These are phyloP conservation scores for Thera britannica DNA, from an alignment of 2,888 invertebrate genomes.

Conservation along the genomic window DNA sequence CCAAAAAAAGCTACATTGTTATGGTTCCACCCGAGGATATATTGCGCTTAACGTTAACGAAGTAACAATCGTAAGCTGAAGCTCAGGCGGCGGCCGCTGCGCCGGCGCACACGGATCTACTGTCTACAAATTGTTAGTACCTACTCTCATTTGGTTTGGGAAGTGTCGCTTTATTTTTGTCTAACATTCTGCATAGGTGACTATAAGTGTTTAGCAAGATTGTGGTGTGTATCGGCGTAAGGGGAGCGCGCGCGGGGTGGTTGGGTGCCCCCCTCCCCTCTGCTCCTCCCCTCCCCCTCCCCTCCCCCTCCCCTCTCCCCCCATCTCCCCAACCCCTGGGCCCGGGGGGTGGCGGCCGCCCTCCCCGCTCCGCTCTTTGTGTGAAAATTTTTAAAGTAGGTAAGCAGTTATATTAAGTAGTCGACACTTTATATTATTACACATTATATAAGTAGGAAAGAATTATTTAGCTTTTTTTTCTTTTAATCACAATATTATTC, in stretches of 20 bases:
- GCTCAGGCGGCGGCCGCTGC: constrained; percentile 25
- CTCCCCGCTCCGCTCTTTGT: constrained; percentile 71
- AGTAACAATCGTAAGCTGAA: constrained; percentile 74
- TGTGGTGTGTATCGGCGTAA: constrained; percentile 66
- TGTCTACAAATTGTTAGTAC: constrained; percentile 68
- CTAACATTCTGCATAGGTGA: constrained; percentile 75
- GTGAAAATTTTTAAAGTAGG: constrained; percentile 80
- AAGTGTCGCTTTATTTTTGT: constrained; percentile 75
- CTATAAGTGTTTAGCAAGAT: constrained; percentile 70
- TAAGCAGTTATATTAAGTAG: constrained; percentile 83
- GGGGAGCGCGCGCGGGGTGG: constrained; percentile 45
- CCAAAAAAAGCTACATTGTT: constrained; percentile 83
- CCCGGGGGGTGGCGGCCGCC: constrained; percentile 31
- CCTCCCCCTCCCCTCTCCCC: constrained; percentile 55
- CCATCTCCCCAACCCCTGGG: constrained; percentile 39
- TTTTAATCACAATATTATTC: constrained; percentile 84
- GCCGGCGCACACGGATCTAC: constrained; percentile 44
- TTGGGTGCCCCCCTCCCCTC: constrained; percentile 20
- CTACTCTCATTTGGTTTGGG: constrained; percentile 70
- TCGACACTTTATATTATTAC: constrained; percentile 85
- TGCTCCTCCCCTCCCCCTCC: background rate
- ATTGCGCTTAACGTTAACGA: constrained; percentile 66
- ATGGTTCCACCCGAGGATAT: constrained; percentile 72
- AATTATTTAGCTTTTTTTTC: constrained; percentile 84
- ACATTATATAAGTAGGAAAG: constrained; percentile 83